Percentiles rank a stretch among this genome's conserved stretches.
These are phyloP conservation scores for Rynchops niger DNA, from an alignment of 2,113 vertebrate species.

Conservation along the genomic window DNA sequence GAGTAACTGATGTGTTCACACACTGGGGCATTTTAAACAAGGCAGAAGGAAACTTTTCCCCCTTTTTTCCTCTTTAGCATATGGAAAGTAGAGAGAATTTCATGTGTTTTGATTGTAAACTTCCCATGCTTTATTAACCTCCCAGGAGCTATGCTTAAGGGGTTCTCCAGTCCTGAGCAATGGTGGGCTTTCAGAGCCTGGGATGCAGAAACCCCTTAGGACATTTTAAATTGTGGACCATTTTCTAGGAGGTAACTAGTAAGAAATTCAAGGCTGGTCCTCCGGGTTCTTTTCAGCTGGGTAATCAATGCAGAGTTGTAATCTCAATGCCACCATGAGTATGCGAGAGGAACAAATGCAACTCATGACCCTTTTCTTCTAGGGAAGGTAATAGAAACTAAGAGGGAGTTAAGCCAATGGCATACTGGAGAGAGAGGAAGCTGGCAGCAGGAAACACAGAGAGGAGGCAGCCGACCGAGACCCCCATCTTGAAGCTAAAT, in stretches of 20 bases:
- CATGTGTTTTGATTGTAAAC: background rate
- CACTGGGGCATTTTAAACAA: background rate
- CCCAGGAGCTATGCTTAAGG: background rate
- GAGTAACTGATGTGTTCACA: background rate
- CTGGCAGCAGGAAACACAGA: background rate
- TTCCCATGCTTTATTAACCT: background rate
- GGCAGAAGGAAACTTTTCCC: background rate
- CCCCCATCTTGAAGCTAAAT: background rate
- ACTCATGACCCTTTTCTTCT: background rate
- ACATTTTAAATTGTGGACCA: background rate
- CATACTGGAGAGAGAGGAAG: background rate
- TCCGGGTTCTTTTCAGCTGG: background rate
- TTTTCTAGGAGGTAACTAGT: background rate
- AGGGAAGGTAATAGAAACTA: background rate
- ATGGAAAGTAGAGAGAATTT: background rate
- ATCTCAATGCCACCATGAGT: background rate
- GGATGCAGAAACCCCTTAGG: background rate
- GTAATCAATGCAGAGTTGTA: background rate
- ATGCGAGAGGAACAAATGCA: background rate
- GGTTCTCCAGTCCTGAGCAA: background rate
- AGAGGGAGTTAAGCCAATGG: background rate
- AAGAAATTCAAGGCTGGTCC: background rate
- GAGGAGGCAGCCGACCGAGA: background rate
- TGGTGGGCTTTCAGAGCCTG: background rate
- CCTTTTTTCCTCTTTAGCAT: background rate